Base-by-base conservation (phyloP, 2,113 vertebrate species). In the Aegithalos caudatus region DNA sequence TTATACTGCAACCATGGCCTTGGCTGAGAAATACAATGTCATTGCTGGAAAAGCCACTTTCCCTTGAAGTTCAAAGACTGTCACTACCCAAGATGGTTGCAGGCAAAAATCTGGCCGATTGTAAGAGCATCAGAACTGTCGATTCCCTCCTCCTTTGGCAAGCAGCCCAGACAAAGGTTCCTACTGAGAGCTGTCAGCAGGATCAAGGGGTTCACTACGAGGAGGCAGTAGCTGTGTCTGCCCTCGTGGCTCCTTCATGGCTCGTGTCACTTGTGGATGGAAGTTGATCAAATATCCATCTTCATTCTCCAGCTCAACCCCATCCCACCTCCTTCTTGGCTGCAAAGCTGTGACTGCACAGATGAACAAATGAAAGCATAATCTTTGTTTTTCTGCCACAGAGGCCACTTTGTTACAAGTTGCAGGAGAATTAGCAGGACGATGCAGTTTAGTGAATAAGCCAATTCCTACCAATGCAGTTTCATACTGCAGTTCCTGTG, bases 21-120 rank as follows among this genome's bases (percentile, higher is more conserved):
- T 94, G 95, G 88, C 95, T 96, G 94, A 93, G 96, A 93, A 96
- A 93, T 40, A 95, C 82, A 95, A 92, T 96, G 94, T 93, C 93
- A 93, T 93, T 95, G 94, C 93, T 96, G 78, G 95, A 95, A 94
- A 93, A 96, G 90, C 86, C 93, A 95, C 94, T 95, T 95, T 94
- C 94, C 85, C 93, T 97, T 95, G 94, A 96, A 96, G 88, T 96
- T 96, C 94, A 96, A 96, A 96, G 94, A 90, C 80, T 93, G 94
- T 83, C 95, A 73, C 93, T 92, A 92, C 58, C 94, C 96, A 96
- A 95, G 94, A 92, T 92, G 92, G 93, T 93, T 93, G 88, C 92
- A 96, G 94, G 94, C 93, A 96, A 96, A 94, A 97, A 95, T 97
- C 94, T 97, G 95, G 96, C 86, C 5, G 48, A 92, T 69, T 95